Conservation (phyloP, 1,140 invertebrate species). For the Drosophila grimshawi region DNA sequence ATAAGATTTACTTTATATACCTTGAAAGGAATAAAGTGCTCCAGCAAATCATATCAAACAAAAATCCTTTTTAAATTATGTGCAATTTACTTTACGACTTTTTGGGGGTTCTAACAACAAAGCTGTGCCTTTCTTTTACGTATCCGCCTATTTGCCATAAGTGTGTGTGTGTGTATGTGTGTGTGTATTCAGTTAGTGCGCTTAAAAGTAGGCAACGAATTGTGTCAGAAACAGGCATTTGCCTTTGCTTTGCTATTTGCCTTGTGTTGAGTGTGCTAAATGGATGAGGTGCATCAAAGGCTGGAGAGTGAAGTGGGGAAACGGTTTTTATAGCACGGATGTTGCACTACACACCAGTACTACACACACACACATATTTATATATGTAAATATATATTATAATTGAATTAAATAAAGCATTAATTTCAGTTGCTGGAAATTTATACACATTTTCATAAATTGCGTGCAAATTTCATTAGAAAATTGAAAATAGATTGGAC, state of each 20-base stretch:
- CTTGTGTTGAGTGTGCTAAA: constrained; percentile 15
- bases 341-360: not conserved
- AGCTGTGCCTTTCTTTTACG: constrained; percentile 59
- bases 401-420: too few species aligned
- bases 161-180: constrained; percentile 13
- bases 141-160: constrained; percentile 44
- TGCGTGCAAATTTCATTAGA: too few species aligned
- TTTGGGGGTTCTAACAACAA: constrained; percentile 38
- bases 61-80: constrained; percentile 6
- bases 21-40: too few species aligned
- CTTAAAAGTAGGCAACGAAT: constrained; percentile 64
- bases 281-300: not conserved
- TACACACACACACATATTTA: not conserved
- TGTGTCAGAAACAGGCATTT: constrained; percentile 36
- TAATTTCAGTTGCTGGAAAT: too few species aligned
- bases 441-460: too few species aligned
- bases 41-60: not conserved
- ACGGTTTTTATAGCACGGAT: not conserved
- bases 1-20: too few species aligned
- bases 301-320: not conserved
- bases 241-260: constrained; percentile 11
- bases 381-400: too few species aligned
- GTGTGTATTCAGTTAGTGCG: constrained; percentile 19
- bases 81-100: constrained; percentile 31
- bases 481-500: too few species aligned